Percentiles rank a stretch among this genome's conserved stretches.
phyloP scores from a whole-genome alignment of 2,113 vertebrate genomes.

The Balaeniceps rex region DNA sequence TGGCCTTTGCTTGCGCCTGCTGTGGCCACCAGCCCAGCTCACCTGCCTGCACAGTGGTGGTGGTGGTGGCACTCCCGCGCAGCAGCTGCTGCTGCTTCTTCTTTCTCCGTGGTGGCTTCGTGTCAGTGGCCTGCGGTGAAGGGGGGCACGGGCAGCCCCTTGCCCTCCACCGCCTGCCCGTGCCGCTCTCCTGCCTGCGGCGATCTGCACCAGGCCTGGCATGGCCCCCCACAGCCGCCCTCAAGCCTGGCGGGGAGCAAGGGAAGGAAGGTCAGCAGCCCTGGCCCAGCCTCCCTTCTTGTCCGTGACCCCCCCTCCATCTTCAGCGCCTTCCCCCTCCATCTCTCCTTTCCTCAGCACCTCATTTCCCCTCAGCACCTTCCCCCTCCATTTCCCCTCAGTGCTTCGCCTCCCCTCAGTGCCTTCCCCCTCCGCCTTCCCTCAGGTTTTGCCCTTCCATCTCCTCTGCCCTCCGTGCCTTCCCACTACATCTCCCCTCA shows the following conservation, averaged over 20 bases:
- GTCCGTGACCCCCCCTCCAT: no score
- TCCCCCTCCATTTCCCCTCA: background rate
- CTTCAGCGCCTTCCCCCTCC: background rate
- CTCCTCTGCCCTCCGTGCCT: no score
- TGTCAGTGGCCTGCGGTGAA: background rate
- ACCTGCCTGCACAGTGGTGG: background rate
- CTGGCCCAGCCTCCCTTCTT: background rate
- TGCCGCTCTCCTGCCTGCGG: rapidly evolving
- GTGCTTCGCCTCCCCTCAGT: no score
- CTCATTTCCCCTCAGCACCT: background rate
- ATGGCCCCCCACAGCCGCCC: rapidly evolving
- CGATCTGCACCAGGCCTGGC: background rate
- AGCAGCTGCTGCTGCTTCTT: background rate
- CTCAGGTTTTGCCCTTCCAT: no score
- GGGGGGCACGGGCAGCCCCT: background rate
- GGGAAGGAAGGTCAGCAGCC: background rate
- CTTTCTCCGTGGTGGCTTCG: background rate
- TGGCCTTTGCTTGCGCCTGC: background rate
- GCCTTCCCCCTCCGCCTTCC: background rate
- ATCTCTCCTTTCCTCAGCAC: background rate
- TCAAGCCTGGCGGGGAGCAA: background rate
- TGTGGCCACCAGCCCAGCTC: background rate
- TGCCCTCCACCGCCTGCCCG: rapidly evolving
- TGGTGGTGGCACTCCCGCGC: rapidly evolving
- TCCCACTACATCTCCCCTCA: no score